Conservation (phyloP, 2,888 invertebrate genomes). For the Helobdella robusta region DNA sequence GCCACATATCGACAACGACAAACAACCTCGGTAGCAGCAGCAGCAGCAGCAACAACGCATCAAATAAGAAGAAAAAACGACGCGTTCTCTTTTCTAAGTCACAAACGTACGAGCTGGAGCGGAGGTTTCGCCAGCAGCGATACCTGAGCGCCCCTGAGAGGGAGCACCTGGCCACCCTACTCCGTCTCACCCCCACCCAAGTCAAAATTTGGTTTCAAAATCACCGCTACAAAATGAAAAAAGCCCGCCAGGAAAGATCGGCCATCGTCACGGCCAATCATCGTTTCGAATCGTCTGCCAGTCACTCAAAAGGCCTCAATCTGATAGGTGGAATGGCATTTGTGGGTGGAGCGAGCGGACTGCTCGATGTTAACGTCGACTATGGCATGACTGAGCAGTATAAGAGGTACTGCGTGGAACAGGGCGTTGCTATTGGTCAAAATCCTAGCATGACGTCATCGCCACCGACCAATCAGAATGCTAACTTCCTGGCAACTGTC, state of each 20-base stretch:
- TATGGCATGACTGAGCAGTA: not conserved
- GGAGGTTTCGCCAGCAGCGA: constrained; percentile 93
- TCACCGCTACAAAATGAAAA: constrained; percentile 96
- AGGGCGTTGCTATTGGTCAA: not conserved
- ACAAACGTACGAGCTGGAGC: constrained; percentile 89
- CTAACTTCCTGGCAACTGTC: not conserved
- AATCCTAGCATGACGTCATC: not conserved
- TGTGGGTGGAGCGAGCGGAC: not conserved
- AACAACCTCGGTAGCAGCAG: not conserved
- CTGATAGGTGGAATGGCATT: not conserved
- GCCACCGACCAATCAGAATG: not conserved
- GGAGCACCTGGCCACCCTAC: constrained; percentile 87
- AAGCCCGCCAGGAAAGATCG: constrained; percentile 87
- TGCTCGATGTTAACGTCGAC: not conserved
- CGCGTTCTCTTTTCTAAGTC: constrained; percentile 93
- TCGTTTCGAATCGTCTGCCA: not conserved
- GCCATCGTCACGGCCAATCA: not conserved
- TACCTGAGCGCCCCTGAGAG: constrained; percentile 93
- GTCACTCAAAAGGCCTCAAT: not conserved
- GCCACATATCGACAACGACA: not conserved
- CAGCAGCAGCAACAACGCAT: not conserved
- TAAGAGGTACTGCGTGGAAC: too few relatives aligned
- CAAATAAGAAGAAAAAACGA: constrained; percentile 66
- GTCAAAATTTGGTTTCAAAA: constrained; percentile 98
- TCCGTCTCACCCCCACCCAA: constrained; percentile 61